Conservation (phyloP, 2,113 vertebrate genomes). For the Chamaetylas fuelleborni region DNA sequence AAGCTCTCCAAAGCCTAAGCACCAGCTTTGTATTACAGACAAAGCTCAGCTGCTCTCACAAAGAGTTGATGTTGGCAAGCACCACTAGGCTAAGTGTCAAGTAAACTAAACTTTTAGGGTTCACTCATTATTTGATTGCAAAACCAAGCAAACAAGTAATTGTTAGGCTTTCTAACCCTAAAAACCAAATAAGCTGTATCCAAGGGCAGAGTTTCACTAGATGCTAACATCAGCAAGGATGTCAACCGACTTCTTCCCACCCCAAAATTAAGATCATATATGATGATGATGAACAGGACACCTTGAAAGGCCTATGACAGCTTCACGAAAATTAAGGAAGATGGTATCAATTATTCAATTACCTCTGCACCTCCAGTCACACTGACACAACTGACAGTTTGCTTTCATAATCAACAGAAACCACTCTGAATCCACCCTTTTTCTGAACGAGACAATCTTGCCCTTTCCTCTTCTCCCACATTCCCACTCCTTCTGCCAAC, state of each 20-base stretch:
- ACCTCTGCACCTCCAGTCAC: not conserved
- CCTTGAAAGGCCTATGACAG: not conserved
- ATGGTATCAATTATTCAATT: not conserved
- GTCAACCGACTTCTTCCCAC: not conserved
- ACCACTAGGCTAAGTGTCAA: not conserved
- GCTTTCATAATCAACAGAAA: not conserved
- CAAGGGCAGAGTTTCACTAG: not conserved
- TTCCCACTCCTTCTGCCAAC: not conserved
- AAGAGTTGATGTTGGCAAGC: not conserved
- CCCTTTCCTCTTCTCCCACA: not conserved
- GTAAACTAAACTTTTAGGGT: not conserved
- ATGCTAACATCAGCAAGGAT: not conserved
- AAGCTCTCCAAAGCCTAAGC: not conserved
- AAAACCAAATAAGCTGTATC: not conserved
- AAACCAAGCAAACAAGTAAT: not conserved
- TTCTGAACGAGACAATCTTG: not conserved
- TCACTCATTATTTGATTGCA: not conserved
- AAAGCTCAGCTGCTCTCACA: not conserved
- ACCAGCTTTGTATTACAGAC: not conserved
- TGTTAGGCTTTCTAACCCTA: not conserved
- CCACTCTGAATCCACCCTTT: not conserved
- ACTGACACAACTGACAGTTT: not conserved
- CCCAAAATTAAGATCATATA: not conserved
- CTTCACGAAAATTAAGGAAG: not conserved
- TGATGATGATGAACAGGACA: not conserved